A percentile compares a stretch with the other conserved stretches of the same genome.
phyloP scores from a whole-genome alignment of 2,888 invertebrate genomes.

The Neoitamus cyanurus region DNA sequence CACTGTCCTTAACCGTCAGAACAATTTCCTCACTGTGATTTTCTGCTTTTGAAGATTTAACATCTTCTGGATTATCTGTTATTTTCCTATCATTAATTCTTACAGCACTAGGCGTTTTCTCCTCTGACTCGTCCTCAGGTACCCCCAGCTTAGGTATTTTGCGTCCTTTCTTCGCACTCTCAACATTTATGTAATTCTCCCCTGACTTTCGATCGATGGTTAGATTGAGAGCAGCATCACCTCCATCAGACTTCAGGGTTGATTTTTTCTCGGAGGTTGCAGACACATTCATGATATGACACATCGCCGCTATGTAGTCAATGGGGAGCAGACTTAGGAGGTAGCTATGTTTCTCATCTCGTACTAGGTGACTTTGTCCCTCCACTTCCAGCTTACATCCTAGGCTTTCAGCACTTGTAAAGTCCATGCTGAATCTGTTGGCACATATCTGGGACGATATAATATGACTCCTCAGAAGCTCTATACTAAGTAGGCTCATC shows the following conservation, averaged over 20 bases:
- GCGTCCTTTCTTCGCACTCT: not conserved
- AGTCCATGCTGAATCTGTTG: conserved; percentile 71
- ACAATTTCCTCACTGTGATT: not conserved
- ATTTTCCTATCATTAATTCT: not conserved
- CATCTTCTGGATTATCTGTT: not conserved
- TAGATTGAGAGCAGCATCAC: conserved; percentile 57
- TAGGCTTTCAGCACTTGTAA: conserved; percentile 58
- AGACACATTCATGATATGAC: conserved; percentile 75
- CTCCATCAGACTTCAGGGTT: conserved; percentile 37
- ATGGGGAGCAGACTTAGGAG: conserved; percentile 74
- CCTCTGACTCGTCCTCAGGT: not conserved
- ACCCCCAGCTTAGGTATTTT: not conserved
- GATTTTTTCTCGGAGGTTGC: conserved; percentile 47
- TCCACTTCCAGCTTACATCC: conserved; percentile 55
- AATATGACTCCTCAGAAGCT: conserved; percentile 73
- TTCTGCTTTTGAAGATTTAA: not conserved
- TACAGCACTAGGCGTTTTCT: not conserved
- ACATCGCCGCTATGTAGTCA: conserved; percentile 80
- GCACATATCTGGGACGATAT: conserved; percentile 71
- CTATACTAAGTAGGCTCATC: conserved; percentile 71
- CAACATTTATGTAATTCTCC: conserved; percentile 23
- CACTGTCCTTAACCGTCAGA: conserved; percentile 41
- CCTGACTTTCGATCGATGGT: conserved; percentile 55
- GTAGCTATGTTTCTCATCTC: conserved; percentile 65
- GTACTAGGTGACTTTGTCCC: not conserved